Percentiles rank a stretch among this genome's conserved stretches.
These are phyloP conservation scores for Columba livia DNA, from an alignment of 2,113 vertebrate species.

Conservation along the genomic window DNA sequence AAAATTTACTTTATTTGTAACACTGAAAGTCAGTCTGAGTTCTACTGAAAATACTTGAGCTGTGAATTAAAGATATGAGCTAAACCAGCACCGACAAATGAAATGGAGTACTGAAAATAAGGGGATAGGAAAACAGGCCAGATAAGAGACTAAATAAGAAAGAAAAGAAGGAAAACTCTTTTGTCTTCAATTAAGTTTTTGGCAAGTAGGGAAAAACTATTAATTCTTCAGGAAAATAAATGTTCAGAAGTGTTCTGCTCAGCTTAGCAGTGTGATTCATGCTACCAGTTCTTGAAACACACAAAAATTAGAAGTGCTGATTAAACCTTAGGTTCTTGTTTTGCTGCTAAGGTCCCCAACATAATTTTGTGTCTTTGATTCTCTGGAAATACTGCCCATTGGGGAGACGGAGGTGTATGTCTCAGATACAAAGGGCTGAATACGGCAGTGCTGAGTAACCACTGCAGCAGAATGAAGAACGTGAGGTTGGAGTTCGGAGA, in stretches of 20 bases:
- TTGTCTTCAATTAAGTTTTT: background rate
- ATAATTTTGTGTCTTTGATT: background rate
- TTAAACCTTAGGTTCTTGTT: background rate
- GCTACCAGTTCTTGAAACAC: background rate
- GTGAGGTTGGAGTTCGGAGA: background rate
- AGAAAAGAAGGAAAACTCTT: background rate
- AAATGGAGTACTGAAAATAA: background rate
- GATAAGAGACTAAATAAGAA: background rate
- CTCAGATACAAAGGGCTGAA: background rate
- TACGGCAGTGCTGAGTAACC: background rate
- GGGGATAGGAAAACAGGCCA: background rate
- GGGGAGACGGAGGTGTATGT: background rate
- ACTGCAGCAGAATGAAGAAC: background rate
- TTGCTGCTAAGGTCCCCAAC: background rate
- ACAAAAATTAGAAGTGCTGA: background rate
- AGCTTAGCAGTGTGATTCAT: background rate
- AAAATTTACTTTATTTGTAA: background rate
- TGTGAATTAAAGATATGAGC: background rate
- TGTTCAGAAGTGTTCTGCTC: background rate
- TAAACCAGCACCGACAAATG: background rate
- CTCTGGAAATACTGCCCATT: background rate
- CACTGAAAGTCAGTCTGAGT: background rate
- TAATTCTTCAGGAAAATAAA: background rate
- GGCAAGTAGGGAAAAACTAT: background rate
- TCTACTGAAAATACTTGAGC: background rate